These are phyloP conservation scores for Maniola jurtina DNA, from an alignment of 1,140 invertebrate species.

Conservation along the genomic window DNA sequence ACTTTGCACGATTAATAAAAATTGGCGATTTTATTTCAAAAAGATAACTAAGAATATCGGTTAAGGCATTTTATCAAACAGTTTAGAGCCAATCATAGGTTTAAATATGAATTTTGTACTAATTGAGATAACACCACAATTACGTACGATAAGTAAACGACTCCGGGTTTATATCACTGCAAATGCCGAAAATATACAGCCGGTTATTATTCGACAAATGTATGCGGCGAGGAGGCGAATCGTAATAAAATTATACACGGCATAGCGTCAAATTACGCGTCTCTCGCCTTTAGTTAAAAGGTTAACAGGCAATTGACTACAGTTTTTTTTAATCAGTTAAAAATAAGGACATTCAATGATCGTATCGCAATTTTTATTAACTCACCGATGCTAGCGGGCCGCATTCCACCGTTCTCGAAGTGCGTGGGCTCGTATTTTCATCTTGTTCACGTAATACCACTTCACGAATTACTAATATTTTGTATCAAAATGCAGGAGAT, in stretches of 20 bases:
- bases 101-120: constrained; percentile 69
- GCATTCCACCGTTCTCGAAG: constrained; percentile 72
- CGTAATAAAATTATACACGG: constrained; percentile 77
- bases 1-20: constrained; percentile 34
- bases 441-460: constrained; percentile 77
- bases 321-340: constrained; percentile 78
- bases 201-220: constrained; percentile 49
- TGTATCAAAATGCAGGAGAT: constrained; percentile 76
- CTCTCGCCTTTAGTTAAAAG: constrained; percentile 78
- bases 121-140: constrained; percentile 72
- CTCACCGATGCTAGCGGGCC: constrained; percentile 72
- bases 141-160: constrained; percentile 60
- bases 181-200: constrained; percentile 50
- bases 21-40: constrained; percentile 40
- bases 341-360: constrained; percentile 69
- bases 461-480: constrained; percentile 76
- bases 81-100: constrained; percentile 73
- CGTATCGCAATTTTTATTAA: constrained; percentile 41
- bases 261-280: constrained; percentile 76
- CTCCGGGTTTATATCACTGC: constrained; percentile 48
- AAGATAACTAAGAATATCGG: constrained; percentile 47
- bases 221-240: constrained; percentile 60
- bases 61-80: constrained; percentile 58
- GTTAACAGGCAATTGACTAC: constrained; percentile 78
- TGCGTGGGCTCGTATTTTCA: constrained; percentile 76